phyloP scores from a whole-genome alignment of 92 coral and sea anemone species.

The Metridium senile region DNA sequence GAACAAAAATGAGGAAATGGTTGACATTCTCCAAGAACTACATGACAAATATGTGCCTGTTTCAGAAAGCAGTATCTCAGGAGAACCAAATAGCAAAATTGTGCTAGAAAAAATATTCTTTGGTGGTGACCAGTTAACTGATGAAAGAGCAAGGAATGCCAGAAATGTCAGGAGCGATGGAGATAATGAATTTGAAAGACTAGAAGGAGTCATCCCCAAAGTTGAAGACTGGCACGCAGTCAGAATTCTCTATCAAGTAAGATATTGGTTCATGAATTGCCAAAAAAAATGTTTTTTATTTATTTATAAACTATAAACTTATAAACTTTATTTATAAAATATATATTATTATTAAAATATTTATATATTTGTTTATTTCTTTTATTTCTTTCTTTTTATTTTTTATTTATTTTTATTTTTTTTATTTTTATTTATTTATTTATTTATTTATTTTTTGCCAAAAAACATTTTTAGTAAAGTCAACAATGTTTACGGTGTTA shows the following conservation, averaged over 20 bases:
- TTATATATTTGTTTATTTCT: too few relatives aligned
- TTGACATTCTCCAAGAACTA: slow-evolving; percentile 48
- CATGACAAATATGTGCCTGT: slow-evolving; percentile 54
- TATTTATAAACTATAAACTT: too few relatives aligned
- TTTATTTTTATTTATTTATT: too few relatives aligned
- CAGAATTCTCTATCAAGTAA: slow-evolving; percentile 55
- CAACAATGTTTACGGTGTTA: too few relatives aligned
- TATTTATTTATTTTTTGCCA: too few relatives aligned
- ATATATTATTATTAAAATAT: too few relatives aligned
- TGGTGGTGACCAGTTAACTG: slow-evolving; percentile 64
- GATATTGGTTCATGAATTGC: too few relatives aligned
- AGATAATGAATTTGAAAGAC: slow-evolving; percentile 30
- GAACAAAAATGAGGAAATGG: slow-evolving; percentile 50
- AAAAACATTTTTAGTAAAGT: too few relatives aligned
- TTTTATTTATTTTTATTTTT: too few relatives aligned
- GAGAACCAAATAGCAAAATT: background rate
- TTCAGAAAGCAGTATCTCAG: slow-evolving; percentile 13
- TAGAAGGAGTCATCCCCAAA: slow-evolving; percentile 48
- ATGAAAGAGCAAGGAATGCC: slow-evolving; percentile 46
- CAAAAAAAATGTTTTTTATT: too few relatives aligned
- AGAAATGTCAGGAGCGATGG: slow-evolving; percentile 62
- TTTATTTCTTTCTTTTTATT: background rate
- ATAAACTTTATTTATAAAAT: too few relatives aligned
- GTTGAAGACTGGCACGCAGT: slow-evolving; percentile 67
- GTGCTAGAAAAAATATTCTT: slow-evolving; percentile 11